phyloP scores from a whole-genome alignment of 2,113 vertebrate genomes.

The Chitala chitala region DNA sequence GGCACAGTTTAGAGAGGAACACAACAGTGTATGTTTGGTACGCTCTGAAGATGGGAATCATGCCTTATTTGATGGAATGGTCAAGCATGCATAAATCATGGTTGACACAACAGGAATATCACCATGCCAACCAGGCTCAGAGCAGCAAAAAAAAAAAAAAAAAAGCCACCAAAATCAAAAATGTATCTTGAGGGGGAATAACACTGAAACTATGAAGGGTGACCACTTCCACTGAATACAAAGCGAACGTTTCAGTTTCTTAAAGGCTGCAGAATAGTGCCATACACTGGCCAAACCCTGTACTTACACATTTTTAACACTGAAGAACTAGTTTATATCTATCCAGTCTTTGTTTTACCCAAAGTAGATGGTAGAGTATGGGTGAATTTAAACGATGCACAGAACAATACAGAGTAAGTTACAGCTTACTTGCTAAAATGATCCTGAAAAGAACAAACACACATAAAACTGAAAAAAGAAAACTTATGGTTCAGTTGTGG shows the following conservation, averaged over 20 bases:
- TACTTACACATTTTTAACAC: background rate
- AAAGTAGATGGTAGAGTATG: background rate
- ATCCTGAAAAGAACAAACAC: no score
- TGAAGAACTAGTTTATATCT: background rate
- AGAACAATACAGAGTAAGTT: background rate
- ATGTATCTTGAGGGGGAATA: constrained; percentile 52
- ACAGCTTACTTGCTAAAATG: no score
- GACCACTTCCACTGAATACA: constrained; percentile 72
- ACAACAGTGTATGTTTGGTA: constrained; percentile 28
- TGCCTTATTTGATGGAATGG: constrained; percentile 68
- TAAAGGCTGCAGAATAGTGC: constrained; percentile 73
- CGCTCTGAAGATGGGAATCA: constrained; percentile 53
- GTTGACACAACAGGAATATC: constrained; percentile 49
- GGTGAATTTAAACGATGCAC: background rate
- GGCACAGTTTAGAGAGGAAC: constrained; percentile 37
- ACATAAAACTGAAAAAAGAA: no score
- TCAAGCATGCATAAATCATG: constrained; percentile 66
- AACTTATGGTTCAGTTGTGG: no score
- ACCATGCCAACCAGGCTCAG: constrained; percentile 64
- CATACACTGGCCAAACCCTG: background rate
- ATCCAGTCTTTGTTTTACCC: background rate
- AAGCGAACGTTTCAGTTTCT: constrained; percentile 61
- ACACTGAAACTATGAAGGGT: constrained; percentile 48
- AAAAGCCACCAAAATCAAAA: constrained; percentile 66
- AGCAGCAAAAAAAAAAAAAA: constrained; percentile 57